Evolutionary conservation across 64 coral and sea anemone genomes (phyloP), one percentile per base, ranked within the genome.

Genomic region (Pocillopora damicornis): DNA sequence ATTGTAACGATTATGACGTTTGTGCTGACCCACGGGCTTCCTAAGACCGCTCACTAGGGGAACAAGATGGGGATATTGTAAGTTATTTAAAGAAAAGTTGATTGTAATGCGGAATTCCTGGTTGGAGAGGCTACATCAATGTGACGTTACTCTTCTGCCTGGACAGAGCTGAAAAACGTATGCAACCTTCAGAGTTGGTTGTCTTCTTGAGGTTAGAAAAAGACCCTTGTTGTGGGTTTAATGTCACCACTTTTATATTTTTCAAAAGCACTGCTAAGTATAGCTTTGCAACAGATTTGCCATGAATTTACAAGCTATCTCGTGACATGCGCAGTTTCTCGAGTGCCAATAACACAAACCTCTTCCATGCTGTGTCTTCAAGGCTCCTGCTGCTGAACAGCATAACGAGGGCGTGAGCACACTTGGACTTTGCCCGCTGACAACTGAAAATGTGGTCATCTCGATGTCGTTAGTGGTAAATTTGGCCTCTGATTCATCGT

Each of bases 401-500:
- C 64, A 86, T 23, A 18, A 63, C 34, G 60, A 57, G 9, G 67
- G 23, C 22, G 25, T 71, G 18, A n/a, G 60, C 26, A 92, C 63
- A 37, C 23, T 61, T 2, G 84, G 83, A 45, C 83, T 92, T 45
- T 92, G 83, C 20, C 58, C 74, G 26, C 42, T 79, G 35, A 58
- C 77, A 23, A 66, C 17, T 36, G 74, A 42, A 11, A 95, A 92
- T 11, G 89, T 91, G 10, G 69, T 79, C 93, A 95, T 95, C 75
- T 95, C 89, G 10, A 95, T 91, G 11, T 77, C 93, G 13, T 83
- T 88, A 16, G 83, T 61, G 59, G 57, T 37, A 3, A 36, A 38
- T 35, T 42, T 23, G 73, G 13, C 12, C 15, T n/a, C 42, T 5
- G 82, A 65, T 5, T 77, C 59, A 2, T 58, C 75, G 35, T 83